A percentile compares a stretch with the other conserved stretches of the same genome.
Conservation (phyloP, 2,797 vertebrate species). For the Furcifer pardalis region DNA sequence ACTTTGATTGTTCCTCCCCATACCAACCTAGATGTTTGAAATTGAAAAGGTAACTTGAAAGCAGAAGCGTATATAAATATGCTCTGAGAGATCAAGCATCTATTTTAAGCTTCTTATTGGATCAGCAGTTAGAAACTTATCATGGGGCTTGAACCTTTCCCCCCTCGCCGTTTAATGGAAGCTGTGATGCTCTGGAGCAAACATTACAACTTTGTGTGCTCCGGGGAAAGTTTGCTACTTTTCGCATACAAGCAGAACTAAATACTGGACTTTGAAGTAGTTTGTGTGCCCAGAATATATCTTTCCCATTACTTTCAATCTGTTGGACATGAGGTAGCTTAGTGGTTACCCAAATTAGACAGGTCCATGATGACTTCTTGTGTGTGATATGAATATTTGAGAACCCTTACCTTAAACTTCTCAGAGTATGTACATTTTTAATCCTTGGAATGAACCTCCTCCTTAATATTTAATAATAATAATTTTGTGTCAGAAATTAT, state of each 20-base stretch:
- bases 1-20: constrained; percentile 23
- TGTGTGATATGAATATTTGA: neutral
- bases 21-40: constrained; percentile 41
- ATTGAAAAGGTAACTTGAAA: constrained; percentile 61
- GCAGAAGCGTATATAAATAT: constrained; percentile 59
- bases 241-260: constrained; percentile 71
- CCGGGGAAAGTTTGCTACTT: constrained; percentile 66
- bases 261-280: constrained; percentile 68
- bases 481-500: too few species aligned
- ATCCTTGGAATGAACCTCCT: neutral
- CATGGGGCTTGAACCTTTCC: constrained; percentile 65
- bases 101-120: constrained; percentile 68
- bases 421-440: too few species aligned
- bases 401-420: too few species aligned
- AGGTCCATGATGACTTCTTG: neutral
- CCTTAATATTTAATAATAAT: neutral
- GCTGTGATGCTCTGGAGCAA: constrained; percentile 60
- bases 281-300: constrained; percentile 6
- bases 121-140: constrained; percentile 72
- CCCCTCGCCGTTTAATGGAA: constrained; percentile 61
- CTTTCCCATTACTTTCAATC: constrained; percentile 46
- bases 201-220: constrained; percentile 65
- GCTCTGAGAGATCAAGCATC: constrained; percentile 71
- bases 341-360: constrained; percentile 16
- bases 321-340: constrained; percentile 45